Evolutionary conservation across 2,113 vertebrate genomes (phyloP).

Genomic region (Edolisoma coerulescens): DNA sequence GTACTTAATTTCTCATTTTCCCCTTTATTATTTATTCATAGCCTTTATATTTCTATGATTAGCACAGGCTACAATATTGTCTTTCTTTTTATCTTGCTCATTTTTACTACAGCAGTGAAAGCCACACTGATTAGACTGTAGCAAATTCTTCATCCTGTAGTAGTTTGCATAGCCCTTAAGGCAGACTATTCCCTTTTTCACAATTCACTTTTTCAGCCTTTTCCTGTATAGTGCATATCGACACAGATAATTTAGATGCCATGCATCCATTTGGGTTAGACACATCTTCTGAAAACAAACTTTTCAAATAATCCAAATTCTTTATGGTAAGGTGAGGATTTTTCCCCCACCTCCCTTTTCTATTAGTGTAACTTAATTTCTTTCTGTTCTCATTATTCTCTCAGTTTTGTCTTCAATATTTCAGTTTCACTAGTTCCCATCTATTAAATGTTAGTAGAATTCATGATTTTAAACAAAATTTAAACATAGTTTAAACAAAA

Average conservation of each 20-base stretch:
- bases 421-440: neutral
- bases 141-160: neutral
- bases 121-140: neutral
- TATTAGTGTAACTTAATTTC: neutral
- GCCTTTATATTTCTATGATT: conserved; percentile 42
- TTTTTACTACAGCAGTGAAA: conserved; percentile 15
- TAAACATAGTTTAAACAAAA: neutral
- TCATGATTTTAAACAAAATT: neutral
- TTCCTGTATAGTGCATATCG: neutral
- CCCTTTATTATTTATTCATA: conserved; percentile 46
- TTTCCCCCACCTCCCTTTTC: neutral
- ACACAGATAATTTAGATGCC: neutral
- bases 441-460: neutral
- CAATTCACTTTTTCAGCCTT: neutral
- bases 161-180: neutral
- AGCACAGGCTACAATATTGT: conserved; percentile 32
- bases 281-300: neutral
- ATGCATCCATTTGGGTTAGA: neutral
- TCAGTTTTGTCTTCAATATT: neutral
- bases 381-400: neutral
- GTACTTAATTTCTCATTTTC: conserved; percentile 29
- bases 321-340: neutral
- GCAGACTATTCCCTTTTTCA: neutral
- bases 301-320: neutral
- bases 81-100: conserved; percentile 29